phyloP scores from a whole-genome alignment of 2,113 vertebrate genomes.

The Aleadryas rufinucha region DNA sequence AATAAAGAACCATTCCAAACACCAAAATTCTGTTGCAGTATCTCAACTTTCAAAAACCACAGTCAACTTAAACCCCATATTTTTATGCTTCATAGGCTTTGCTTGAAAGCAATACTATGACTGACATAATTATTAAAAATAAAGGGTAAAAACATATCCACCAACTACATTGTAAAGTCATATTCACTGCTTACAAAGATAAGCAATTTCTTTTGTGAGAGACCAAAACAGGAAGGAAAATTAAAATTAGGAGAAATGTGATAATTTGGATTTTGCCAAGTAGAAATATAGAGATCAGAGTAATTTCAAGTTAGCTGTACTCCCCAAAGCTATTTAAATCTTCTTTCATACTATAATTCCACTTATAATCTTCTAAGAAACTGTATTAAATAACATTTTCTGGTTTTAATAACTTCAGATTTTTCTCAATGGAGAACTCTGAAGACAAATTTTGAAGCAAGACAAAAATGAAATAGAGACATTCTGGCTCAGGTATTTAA shows the following conservation, averaged over 20 bases:
- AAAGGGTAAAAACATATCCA: not conserved
- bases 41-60: not conserved
- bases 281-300: not conserved
- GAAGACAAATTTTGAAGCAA: not conserved
- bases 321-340: not conserved
- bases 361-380: not conserved
- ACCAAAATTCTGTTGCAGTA: not conserved
- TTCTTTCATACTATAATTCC: not conserved
- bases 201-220: not conserved
- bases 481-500: not conserved
- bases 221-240: not conserved
- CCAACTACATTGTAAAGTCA: not conserved
- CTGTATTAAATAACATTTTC: not conserved
- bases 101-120: not conserved
- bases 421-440: constrained; percentile 2
- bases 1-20: not conserved
- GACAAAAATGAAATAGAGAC: not conserved
- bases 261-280: not conserved
- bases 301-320: not conserved
- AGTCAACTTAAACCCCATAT: not conserved
- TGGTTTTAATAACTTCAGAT: not conserved
- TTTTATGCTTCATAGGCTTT: not conserved
- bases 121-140: not conserved
- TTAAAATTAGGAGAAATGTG: not conserved
- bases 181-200: not conserved